A percentile compares a stretch with the other conserved stretches of the same genome.
These are phyloP conservation scores for Ganaspis sp. DNA, from an alignment of 1,140 invertebrate genomes.

Conservation along the genomic window DNA sequence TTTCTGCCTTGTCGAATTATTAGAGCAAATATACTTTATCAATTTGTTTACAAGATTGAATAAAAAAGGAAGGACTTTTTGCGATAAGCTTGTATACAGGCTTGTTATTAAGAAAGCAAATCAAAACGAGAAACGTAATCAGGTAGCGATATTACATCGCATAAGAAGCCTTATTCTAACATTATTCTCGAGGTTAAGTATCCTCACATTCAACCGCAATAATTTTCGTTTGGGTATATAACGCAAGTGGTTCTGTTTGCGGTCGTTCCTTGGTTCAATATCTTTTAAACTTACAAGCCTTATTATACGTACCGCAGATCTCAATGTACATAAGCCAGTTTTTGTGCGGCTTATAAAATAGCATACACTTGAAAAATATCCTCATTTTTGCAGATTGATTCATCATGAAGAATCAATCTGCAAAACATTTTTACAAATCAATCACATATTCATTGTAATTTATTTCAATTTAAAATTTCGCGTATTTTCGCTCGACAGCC, in stretches of 20 bases:
- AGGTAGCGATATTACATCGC: slow-evolving; percentile 5
- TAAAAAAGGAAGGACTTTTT: background rate
- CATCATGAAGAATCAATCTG: background rate
- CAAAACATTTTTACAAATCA: background rate
- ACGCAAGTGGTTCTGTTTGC: background rate
- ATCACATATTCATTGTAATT: background rate
- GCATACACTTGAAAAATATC: background rate
- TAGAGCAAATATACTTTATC: background rate
- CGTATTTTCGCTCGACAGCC: no score
- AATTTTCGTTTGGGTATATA: background rate
- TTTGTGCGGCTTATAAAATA: slow-evolving; percentile 16
- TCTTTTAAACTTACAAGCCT: slow-evolving; percentile 12
- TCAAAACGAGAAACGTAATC: slow-evolving; percentile 2
- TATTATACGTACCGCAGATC: background rate
- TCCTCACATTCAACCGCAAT: slow-evolving; percentile 28
- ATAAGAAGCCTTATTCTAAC: slow-evolving; percentile 12
- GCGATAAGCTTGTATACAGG: background rate
- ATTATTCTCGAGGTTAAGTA: slow-evolving; percentile 17
- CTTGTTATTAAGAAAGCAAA: background rate
- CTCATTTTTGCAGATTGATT: no score
- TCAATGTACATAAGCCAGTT: background rate
- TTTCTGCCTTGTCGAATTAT: no score
- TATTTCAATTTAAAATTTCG: background rate
- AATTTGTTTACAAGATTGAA: background rate
- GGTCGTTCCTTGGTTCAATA: slow-evolving; percentile 8